Evolutionary conservation across 2,797 vertebrate genomes (phyloP).

Genomic region (Delichon dasypus): DNA sequence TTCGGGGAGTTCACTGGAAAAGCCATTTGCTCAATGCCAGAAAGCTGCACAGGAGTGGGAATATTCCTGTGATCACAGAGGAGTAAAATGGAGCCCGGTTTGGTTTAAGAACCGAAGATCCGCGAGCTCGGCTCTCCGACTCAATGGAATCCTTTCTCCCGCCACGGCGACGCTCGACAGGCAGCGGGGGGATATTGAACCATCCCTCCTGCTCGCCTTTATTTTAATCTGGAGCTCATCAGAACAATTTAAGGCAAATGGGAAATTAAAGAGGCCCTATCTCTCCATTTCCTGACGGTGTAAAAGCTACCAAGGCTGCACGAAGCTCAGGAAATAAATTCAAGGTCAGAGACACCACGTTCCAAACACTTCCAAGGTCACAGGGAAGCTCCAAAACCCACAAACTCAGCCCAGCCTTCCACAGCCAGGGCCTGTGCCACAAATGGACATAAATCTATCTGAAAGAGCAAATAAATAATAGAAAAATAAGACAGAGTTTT

Average conservation of each 20-base stretch:
- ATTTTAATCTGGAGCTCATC: conserved; percentile 28
- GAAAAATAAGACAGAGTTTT: not conserved
- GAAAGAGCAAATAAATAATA: not conserved
- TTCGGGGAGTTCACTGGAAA: not conserved
- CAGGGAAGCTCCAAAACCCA: not conserved
- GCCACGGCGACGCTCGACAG: not conserved
- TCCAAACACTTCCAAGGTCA: not conserved
- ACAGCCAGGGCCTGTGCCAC: not conserved
- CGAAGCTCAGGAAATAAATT: not conserved
- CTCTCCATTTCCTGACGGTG: not conserved
- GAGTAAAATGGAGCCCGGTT: not conserved
- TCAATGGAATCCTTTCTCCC: not conserved
- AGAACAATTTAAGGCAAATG: conserved; percentile 16
- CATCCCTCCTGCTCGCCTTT: not conserved
- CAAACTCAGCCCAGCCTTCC: not conserved
- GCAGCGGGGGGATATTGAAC: not conserved
- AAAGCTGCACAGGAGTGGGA: not conserved
- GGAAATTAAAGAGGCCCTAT: not conserved
- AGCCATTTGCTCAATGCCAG: not conserved
- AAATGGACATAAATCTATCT: not conserved
- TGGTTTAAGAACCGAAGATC: not conserved
- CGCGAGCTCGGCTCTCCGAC: not conserved
- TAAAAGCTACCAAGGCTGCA: not conserved
- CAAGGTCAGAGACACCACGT: not conserved
- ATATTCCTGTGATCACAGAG: not conserved